These are phyloP conservation scores for Sternarchorhynchus goeldii DNA, from an alignment of 2,797 vertebrate genomes.

Conservation along the genomic window DNA sequence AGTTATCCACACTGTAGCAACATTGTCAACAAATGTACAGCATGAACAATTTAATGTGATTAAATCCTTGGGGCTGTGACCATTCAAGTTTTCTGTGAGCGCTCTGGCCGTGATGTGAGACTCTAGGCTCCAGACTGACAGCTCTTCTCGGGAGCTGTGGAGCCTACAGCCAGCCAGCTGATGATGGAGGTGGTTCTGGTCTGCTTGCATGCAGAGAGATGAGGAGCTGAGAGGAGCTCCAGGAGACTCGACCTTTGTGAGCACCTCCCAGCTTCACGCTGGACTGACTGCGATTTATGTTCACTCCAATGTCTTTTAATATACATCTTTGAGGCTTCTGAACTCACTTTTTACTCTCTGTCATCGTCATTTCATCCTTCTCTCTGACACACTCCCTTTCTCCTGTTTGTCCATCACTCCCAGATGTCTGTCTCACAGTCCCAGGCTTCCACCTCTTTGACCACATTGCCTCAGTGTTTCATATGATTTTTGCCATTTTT, in stretches of 20 bases:
- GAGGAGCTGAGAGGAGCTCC: not conserved
- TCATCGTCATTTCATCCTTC: slow-evolving; percentile 1
- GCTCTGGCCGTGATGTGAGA: too few species aligned
- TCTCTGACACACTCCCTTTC: slow-evolving; percentile 17
- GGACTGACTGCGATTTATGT: slow-evolving; percentile 38
- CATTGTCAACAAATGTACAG: too few species aligned
- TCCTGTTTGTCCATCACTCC: not conserved
- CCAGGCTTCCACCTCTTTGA: not conserved
- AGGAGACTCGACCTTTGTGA: slow-evolving; percentile 8
- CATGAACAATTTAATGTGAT: too few species aligned
- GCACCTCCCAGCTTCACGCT: slow-evolving; percentile 5
- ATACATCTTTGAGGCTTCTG: slow-evolving; percentile 44
- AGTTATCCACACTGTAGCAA: too few species aligned
- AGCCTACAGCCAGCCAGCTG: not conserved
- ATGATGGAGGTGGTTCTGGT: not conserved
- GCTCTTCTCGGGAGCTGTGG: not conserved
- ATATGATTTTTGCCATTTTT: slow-evolving; percentile 24
- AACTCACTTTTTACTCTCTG: not conserved
- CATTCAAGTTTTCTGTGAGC: not conserved
- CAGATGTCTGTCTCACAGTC: slow-evolving; percentile 43
- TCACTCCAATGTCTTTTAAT: slow-evolving; percentile 42
- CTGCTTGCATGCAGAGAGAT: slow-evolving; percentile 28
- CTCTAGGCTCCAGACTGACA: not conserved
- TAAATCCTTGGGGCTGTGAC: not conserved
- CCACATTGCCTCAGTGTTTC: slow-evolving; percentile 9